A percentile compares a stretch with the other conserved stretches of the same genome.
Conservation (phyloP, 2,113 vertebrate genomes). For the Ardeotis arabs region DNA sequence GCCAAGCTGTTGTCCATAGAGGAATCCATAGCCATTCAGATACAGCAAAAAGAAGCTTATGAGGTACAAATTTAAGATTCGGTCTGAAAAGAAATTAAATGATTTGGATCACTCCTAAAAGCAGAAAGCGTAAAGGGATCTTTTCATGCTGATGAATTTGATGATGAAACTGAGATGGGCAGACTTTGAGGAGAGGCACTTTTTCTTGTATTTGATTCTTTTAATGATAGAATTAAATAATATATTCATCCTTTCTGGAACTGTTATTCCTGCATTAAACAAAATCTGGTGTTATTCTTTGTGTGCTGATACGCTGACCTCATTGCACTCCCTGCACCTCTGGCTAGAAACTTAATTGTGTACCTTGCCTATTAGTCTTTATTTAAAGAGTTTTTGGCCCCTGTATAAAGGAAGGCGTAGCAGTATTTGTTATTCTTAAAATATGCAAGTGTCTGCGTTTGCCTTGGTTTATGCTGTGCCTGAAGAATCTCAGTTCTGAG, state of each 20-base stretch:
- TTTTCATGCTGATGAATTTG: neutral
- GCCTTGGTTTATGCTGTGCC: neutral
- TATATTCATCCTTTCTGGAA: neutral
- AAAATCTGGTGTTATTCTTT: neutral
- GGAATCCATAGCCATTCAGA: constrained; percentile 84
- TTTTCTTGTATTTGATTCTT: neutral
- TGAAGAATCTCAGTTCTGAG: neutral
- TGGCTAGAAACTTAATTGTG: neutral
- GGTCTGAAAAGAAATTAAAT: neutral
- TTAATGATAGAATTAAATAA: neutral
- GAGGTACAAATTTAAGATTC: constrained; percentile 73
- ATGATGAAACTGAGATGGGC: neutral
- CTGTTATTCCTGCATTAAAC: neutral
- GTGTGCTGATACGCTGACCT: neutral
- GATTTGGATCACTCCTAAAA: neutral
- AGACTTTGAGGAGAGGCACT: neutral
- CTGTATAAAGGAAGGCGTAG: neutral
- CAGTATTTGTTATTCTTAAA: neutral
- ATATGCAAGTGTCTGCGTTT: neutral
- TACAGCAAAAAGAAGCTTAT: constrained; percentile 83
- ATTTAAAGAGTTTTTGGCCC: neutral
- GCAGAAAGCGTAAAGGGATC: neutral
- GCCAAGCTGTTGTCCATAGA: constrained; percentile 83
- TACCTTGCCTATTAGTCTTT: neutral
- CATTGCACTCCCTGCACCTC: neutral